Conservation (phyloP, 2,113 vertebrate species). For the Hippopotamus amphibius region DNA sequence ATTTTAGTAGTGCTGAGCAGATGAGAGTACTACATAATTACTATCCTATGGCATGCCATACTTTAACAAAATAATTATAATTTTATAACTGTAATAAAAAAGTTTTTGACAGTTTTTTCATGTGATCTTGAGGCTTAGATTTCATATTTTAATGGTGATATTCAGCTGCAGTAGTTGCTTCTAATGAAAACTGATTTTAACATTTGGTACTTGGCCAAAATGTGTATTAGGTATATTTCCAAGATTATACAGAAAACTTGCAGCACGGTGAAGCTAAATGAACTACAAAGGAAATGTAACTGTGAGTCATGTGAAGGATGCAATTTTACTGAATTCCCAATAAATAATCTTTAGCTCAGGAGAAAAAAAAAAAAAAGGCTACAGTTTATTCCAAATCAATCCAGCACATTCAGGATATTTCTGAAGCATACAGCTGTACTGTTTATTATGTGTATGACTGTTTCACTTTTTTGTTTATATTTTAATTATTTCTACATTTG, state of each 20-base stretch:
- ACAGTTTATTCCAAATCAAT: background rate
- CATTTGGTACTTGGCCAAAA: background rate
- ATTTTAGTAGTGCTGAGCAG: background rate
- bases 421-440: background rate
- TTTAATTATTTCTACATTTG: background rate
- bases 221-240: background rate
- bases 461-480: background rate
- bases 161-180: background rate
- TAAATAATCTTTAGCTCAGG: background rate
- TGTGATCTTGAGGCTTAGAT: background rate
- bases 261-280: background rate
- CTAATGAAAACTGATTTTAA: slow-evolving; percentile 18
- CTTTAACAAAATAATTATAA: background rate
- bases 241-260: background rate
- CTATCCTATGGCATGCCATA: no score
- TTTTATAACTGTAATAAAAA: background rate
- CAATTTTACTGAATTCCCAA: background rate
- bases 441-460: background rate
- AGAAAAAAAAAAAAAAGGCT: background rate
- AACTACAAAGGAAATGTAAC: background rate
- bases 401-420: background rate
- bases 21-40: background rate
- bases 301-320: background rate
- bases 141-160: slow-evolving; percentile 21
- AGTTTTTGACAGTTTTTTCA: background rate